Percentiles rank a stretch among this genome's conserved stretches.
phyloP scores from a whole-genome alignment of 2,113 vertebrate genomes.

The Mus pahari region DNA sequence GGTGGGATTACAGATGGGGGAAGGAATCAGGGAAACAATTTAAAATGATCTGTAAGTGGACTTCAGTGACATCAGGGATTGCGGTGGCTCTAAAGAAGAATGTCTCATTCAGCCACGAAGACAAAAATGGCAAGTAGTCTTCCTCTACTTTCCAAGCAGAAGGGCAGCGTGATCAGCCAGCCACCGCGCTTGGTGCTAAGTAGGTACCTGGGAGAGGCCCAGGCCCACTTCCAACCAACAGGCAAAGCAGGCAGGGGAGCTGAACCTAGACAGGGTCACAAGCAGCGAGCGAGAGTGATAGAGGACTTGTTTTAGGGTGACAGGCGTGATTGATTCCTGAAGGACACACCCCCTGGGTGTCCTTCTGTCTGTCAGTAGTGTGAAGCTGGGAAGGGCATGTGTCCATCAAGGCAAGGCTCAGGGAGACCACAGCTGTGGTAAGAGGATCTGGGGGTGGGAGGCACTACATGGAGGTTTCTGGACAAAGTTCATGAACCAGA shows the following conservation, averaged over 20 bases:
- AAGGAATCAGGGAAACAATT: not conserved
- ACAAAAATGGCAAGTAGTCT: not conserved
- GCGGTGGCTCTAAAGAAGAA: not conserved
- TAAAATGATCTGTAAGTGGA: not conserved
- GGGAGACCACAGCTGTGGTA: not conserved
- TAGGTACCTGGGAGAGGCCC: not conserved
- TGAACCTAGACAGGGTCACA: not conserved
- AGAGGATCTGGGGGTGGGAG: not conserved
- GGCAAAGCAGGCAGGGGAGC: not conserved
- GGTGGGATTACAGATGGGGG: not conserved
- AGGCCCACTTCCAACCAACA: not conserved
- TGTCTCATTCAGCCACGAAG: not conserved
- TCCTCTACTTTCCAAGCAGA: not conserved
- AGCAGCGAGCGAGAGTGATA: accelerated
- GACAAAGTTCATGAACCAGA: not conserved
- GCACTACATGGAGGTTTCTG: accelerated
- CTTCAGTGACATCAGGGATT: not conserved
- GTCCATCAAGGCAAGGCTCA: not conserved
- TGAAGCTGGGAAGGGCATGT: not conserved
- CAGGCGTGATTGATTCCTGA: not conserved
- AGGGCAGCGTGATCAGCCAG: not conserved
- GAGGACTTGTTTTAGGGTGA: not conserved
- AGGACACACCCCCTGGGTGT: not conserved
- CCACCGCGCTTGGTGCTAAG: not conserved
- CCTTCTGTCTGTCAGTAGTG: not conserved